A percentile compares a stretch with the other conserved stretches of the same genome.
phyloP scores from a whole-genome alignment of 2,888 invertebrate genomes.

The Lasioglossum marginatum region DNA sequence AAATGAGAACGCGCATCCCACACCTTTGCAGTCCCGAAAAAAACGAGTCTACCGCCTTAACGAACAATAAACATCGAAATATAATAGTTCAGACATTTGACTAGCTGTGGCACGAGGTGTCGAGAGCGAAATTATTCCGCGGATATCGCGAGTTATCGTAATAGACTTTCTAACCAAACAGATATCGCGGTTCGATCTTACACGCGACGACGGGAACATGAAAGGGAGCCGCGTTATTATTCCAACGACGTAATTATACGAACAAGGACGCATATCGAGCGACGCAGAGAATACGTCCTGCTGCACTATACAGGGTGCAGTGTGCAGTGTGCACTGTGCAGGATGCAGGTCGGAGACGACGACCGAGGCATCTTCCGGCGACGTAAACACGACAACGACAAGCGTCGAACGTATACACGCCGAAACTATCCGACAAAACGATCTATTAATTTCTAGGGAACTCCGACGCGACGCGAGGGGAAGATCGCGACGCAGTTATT shows the following conservation, averaged over 20 bases:
- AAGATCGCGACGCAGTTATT: not conserved
- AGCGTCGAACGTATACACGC: not conserved
- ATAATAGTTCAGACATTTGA: not conserved
- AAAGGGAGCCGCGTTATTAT: constrained; percentile 50
- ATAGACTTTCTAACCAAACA: constrained; percentile 32
- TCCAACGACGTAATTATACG: constrained; percentile 45
- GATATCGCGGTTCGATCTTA: constrained; percentile 38
- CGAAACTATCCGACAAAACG: constrained; percentile 10
- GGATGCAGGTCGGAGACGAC: not conserved
- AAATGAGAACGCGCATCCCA: too few species aligned
- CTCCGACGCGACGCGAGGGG: not conserved
- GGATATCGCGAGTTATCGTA: constrained; percentile 34
- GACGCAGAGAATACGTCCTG: not conserved
- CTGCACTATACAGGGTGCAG: not conserved
- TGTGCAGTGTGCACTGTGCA: not conserved
- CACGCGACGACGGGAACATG: constrained; percentile 41
- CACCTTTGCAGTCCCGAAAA: too few species aligned
- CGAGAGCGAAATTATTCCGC: constrained; percentile 26
- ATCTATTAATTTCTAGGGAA: constrained; percentile 43
- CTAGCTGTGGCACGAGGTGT: constrained; percentile 16
- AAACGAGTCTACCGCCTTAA: too few species aligned
- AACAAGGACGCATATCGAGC: constrained; percentile 23
- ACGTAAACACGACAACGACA: constrained; percentile 30
- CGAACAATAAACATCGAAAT: not conserved
- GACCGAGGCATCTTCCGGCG: constrained; percentile 17